Percentiles rank a stretch among this genome's conserved stretches.
Conservation (phyloP, 1,140 invertebrate genomes). For the Drosophila varians region DNA sequence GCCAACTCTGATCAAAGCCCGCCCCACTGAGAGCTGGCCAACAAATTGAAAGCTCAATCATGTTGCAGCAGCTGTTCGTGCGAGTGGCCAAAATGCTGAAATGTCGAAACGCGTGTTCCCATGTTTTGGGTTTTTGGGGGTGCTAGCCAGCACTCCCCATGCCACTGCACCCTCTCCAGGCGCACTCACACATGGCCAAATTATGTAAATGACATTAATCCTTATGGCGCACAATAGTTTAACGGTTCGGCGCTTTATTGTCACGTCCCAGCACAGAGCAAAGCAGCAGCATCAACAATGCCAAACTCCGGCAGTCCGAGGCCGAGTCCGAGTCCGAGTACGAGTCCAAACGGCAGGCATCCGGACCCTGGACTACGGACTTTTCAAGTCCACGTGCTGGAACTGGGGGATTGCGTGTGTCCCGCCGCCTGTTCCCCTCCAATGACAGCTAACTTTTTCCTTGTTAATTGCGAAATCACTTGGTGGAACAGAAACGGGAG, state of each 20-base stretch:
- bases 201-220: conserved; percentile 81
- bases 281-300: conserved; percentile 33
- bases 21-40: conserved; percentile 37
- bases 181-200: conserved; percentile 51
- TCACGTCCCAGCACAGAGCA: conserved; percentile 55
- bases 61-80: conserved; percentile 78
- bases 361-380: conserved; percentile 40
- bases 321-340: conserved; percentile 18
- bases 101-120: conserved; percentile 34
- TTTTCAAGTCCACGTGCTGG: conserved; percentile 70
- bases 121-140: conserved; percentile 4
- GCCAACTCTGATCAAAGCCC: not conserved
- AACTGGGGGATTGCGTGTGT: conserved; percentile 39
- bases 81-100: conserved; percentile 56
- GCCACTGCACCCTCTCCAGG: too few relatives aligned
- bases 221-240: conserved; percentile 80
- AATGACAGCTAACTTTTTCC: conserved; percentile 57
- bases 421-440: not conserved
- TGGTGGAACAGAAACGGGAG: conserved; percentile 36
- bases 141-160: conserved; percentile 8
- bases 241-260: conserved; percentile 78
- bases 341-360: conserved; percentile 14
- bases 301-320: conserved; percentile 48
- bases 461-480: conserved; percentile 80
- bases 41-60: conserved; percentile 80